These are phyloP conservation scores for Helostoma temminkii DNA, from an alignment of 2,797 vertebrate species.

Conservation along the genomic window DNA sequence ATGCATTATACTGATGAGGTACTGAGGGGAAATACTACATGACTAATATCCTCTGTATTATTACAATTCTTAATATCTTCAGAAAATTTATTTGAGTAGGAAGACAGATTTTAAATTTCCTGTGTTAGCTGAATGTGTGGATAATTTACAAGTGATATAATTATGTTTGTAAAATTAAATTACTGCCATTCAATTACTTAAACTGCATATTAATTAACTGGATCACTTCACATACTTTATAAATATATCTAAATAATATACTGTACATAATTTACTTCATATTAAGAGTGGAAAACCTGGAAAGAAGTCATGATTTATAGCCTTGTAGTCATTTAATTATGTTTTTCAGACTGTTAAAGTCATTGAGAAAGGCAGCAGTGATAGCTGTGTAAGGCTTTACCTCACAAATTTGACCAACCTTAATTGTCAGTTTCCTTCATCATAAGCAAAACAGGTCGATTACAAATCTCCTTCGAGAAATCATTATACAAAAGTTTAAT, in stretches of 20 bases:
- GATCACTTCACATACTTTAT: constrained; percentile 12
- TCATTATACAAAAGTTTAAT: neutral
- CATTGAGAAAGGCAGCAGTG: constrained; percentile 72
- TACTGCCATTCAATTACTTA: constrained; percentile 16
- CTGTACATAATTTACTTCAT: constrained; percentile 20
- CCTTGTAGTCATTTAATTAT: neutral
- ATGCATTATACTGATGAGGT: constrained; percentile 15
- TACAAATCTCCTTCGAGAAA: constrained; percentile 16
- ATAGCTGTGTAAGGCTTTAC: constrained; percentile 73
- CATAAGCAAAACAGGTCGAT: constrained; percentile 15
- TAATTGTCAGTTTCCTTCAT: constrained; percentile 16
- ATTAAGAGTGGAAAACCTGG: constrained; percentile 5
- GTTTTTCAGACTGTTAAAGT: neutral
- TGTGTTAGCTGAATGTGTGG: neutral
- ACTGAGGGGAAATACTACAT: constrained; percentile 4
- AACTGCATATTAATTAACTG: constrained; percentile 2
- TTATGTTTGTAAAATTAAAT: constrained; percentile 20
- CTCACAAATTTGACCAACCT: constrained; percentile 32
- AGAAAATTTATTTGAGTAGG: constrained; percentile 2
- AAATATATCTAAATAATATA: constrained; percentile 16
- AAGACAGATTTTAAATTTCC: constrained; percentile 34
- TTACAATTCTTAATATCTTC: neutral
- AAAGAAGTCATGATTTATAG: neutral
- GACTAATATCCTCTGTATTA: neutral
- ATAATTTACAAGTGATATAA: constrained; percentile 12